These are phyloP conservation scores for Nicator chloris DNA, from an alignment of 2,113 vertebrate genomes.

Conservation along the genomic window DNA sequence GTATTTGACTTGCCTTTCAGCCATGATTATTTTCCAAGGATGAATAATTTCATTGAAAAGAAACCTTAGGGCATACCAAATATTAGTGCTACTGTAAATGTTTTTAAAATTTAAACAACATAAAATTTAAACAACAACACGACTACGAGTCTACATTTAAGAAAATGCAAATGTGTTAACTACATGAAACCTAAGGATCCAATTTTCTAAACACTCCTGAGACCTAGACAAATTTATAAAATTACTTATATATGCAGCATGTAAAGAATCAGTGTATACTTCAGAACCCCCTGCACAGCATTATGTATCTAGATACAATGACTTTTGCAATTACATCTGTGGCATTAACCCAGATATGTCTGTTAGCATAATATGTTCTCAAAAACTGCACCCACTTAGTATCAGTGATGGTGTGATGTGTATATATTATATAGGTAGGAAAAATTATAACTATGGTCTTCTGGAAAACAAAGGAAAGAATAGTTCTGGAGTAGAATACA, in stretches of 20 bases:
- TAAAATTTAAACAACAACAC: too few species aligned
- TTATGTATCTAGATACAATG: background rate
- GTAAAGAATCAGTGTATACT: background rate
- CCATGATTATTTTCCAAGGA: background rate
- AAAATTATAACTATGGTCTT: background rate
- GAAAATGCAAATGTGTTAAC: background rate
- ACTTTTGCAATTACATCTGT: background rate
- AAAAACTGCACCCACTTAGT: background rate
- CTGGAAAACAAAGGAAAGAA: background rate
- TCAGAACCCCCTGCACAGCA: background rate
- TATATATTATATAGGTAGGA: background rate
- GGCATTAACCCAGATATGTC: background rate
- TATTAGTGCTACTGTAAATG: background rate
- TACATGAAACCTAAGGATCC: background rate
- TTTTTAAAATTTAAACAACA: constrained; percentile 41
- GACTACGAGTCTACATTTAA: background rate
- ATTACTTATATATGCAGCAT: background rate
- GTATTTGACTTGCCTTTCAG: constrained; percentile 10
- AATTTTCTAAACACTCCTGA: background rate
- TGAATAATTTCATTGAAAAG: constrained; percentile 10
- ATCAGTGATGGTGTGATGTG: background rate
- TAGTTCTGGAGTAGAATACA: background rate
- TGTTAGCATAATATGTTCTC: background rate
- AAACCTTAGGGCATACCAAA: background rate
- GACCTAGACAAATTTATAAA: background rate